Base-by-base conservation (phyloP, 2,888 invertebrate genomes). In the Pimpla rufipes region DNA sequence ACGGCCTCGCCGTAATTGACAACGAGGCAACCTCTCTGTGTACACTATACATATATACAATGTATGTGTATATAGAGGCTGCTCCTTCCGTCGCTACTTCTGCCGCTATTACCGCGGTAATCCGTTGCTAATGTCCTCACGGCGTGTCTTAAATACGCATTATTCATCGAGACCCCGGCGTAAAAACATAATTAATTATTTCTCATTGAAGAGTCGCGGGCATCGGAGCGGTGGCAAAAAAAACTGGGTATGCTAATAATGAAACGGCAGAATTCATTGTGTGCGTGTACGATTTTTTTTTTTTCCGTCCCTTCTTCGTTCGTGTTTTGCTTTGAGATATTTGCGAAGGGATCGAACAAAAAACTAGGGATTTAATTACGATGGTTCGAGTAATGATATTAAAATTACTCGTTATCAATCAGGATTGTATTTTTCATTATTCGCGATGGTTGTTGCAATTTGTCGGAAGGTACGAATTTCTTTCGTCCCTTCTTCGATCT, bases 51-150 rank as follows among this genome's bases (percentile, higher is more conserved):
- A 47, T 71, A 64, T 35, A 57, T 29, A 79, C 79, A 74, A 55
- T 52, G 59, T 59, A 42, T 40, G 37, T 42, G 21, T 55, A 29
- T 29, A 29, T 79, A 64, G 18, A 57, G 57, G 47, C 66, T 45
- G n/a, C 7, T 50, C 62, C 29, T 23, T 37, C 50, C 45, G 64
- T 50, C 76, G 79, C 70, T 50, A 18, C 62, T 37, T 35, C 62
- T 40, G 16, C 7, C 35, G 71, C 79, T 80, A 80, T 83, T 83
- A 83, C 59, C 59, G 67, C 67, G 76, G 50, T 83, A 83, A 83
- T 83, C 83, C 83, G 83, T 83, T 62, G 83, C 83, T 83, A 83
- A 83, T 79, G 83, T 79, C 76, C 73, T 79, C 77, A 16, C 67
- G 62, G 83, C 55, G 11, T 42, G 68, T 66, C 55, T 73, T 62